Evolutionary conservation across 2,113 vertebrate species (phyloP).

Genomic region (Eonycteris spelaea): DNA sequence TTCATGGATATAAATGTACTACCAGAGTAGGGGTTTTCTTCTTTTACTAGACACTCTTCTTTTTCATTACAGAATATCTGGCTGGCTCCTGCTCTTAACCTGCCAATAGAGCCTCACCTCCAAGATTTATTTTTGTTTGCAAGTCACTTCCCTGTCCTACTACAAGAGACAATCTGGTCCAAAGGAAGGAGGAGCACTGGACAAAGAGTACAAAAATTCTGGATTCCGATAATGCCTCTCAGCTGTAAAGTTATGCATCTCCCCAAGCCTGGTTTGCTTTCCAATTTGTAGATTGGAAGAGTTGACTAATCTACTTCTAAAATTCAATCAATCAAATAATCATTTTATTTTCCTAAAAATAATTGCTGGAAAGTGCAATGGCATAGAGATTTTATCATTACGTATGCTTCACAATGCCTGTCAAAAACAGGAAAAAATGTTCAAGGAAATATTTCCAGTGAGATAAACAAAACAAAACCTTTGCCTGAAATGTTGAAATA

Average conservation of each 20-base stretch:
- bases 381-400: background rate
- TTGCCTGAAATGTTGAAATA: background rate
- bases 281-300: background rate
- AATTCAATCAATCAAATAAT: background rate
- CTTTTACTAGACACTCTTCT: background rate
- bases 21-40: background rate
- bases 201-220: background rate
- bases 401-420: background rate
- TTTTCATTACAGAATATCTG: slow-evolving; percentile 7
- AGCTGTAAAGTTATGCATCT: background rate
- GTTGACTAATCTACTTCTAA: background rate
- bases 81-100: slow-evolving; percentile 5
- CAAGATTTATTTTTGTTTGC: slow-evolving; percentile 42
- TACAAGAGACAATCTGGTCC: background rate
- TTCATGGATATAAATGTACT: slow-evolving; percentile 10
- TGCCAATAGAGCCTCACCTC: background rate
- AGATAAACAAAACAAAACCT: slow-evolving; percentile 1
- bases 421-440: background rate
- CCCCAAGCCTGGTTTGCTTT: background rate
- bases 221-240: background rate
- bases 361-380: background rate
- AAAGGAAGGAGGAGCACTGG: background rate
- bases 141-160: background rate
- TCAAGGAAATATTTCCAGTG: background rate
- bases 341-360: background rate